Percentiles rank a stretch among this genome's conserved stretches.
Evolutionary conservation across 2,888 invertebrate genomes (phyloP).

Genomic region (Dexiosoma caninum): DNA sequence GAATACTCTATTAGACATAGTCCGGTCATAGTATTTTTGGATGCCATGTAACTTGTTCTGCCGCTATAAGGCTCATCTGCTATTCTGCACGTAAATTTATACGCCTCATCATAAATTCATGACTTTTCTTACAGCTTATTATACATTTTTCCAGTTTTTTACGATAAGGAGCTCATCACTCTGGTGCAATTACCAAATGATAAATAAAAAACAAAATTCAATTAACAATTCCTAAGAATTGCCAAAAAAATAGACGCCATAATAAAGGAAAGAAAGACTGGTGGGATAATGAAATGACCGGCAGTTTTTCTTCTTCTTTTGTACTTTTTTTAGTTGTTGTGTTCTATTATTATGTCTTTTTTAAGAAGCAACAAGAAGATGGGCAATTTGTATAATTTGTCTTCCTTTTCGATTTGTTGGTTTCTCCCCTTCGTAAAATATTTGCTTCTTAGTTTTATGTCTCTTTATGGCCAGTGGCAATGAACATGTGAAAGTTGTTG

Average conservation of each 20-base stretch:
- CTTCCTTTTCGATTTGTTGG: neutral
- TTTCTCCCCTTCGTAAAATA: neutral
- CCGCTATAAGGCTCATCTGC: no score
- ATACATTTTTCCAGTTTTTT: no score
- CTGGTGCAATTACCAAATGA: slow-evolving; percentile 8
- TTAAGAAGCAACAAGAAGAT: slow-evolving; percentile 5
- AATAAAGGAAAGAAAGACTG: neutral
- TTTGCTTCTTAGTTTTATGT: neutral
- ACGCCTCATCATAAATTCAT: no score
- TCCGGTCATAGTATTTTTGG: no score
- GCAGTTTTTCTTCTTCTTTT: no score
- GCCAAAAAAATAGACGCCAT: neutral
- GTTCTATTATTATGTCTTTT: no score
- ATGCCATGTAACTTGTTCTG: no score
- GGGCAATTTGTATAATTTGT: slow-evolving; percentile 4
- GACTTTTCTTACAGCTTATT: no score
- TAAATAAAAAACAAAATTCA: slow-evolving; percentile 9
- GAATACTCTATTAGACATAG: no score
- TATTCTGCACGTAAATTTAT: no score
- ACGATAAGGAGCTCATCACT: no score
- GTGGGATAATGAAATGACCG: neutral
- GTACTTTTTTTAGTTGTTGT: no score
- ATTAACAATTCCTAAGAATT: slow-evolving; percentile 41
- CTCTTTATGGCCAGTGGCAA: neutral
- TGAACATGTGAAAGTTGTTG: neutral